Percentiles rank a stretch among this genome's conserved stretches.
These are phyloP conservation scores for Notoglanidium macrostoma DNA, from an alignment of 2,797 vertebrate species.

Conservation along the genomic window DNA sequence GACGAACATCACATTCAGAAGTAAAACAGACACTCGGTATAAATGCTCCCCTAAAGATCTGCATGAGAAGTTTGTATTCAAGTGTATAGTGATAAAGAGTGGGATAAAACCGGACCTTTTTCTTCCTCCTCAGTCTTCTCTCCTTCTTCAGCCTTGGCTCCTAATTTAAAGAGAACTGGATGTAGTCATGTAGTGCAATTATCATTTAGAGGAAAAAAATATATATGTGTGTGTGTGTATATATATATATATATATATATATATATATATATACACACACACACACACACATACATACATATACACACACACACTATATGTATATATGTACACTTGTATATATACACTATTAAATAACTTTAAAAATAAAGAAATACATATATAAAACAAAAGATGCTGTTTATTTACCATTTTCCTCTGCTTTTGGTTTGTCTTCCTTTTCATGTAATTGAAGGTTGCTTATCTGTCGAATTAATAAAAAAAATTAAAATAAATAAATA, in stretches of 20 bases:
- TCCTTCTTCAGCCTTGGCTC: slow-evolving; percentile 66
- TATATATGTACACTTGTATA: too few species aligned
- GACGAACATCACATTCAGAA: slow-evolving; percentile 14
- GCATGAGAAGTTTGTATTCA: neutral
- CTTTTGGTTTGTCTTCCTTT: slow-evolving; percentile 60
- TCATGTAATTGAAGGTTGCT: slow-evolving; percentile 73
- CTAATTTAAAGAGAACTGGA: slow-evolving; percentile 63
- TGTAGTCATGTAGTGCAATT: neutral
- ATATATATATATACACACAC: too few species aligned
- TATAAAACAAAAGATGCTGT: neutral
- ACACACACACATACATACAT: too few species aligned
- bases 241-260: too few species aligned
- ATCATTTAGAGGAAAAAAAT: neutral
- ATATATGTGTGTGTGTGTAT: too few species aligned
- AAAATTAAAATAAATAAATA: neutral
- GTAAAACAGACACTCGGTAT: neutral
- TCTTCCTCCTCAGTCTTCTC: slow-evolving; percentile 82
- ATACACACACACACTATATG: too few species aligned
- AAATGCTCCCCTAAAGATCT: neutral
- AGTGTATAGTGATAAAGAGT: too few species aligned
- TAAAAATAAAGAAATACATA: too few species aligned
- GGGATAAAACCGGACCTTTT: slow-evolving; percentile 73
- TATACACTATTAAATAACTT: too few species aligned
- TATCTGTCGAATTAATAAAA: slow-evolving; percentile 64
- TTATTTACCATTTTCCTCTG: slow-evolving; percentile 76